Base-by-base conservation (phyloP, 2,888 invertebrate species). In the Drosophila colorata region DNA sequence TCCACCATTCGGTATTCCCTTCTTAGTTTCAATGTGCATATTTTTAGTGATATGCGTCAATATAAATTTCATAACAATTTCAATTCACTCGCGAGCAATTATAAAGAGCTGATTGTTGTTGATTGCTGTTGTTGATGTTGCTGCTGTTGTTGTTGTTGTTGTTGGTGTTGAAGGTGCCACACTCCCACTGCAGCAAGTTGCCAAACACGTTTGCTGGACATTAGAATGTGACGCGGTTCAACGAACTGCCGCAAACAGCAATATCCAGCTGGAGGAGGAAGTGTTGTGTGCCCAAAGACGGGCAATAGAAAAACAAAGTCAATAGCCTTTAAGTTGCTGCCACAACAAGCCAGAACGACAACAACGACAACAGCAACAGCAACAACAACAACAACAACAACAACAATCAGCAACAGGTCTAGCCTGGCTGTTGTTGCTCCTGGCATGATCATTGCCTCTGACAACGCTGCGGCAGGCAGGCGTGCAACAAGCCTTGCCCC, bases 231-330 rank as follows among this genome's bases (percentile, higher is more conserved):
- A 65, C 63, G 51, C 47, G 76, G 74, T 84, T 84, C 83, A 83
- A 58, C 52, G 84, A 86, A 84, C 86, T 63, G 57, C 60, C 46
- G 23, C 68, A 58, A 67, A 52, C 53, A 47, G 69, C 66, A 61
- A 66, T 65, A 72, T 64, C 79, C 71, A 69, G 64, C 64, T 58
- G 52, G 74, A 83, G 80, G 70, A 77, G 87, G 83, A 86, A 86
- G 83, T 86, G 79, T 67, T 77, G 70, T 69, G 37, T 61, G 78
- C 66, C 58, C 69, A 67, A 58, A 64, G 74, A 75, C 82, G 65
- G 80, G 83, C 83, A 86, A 83, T 83, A 83, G 83, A 83, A 83
- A 78, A 78, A 82, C 75, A 80, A 78, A 83, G 83, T 83, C 83
- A 83, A 83, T 67, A 83, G 83, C 84, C 83, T 86, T 83, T 74